A percentile compares a stretch with the other conserved stretches of the same genome.
Conservation (phyloP, 2,888 invertebrate genomes). For the Endomychus coccineus region DNA sequence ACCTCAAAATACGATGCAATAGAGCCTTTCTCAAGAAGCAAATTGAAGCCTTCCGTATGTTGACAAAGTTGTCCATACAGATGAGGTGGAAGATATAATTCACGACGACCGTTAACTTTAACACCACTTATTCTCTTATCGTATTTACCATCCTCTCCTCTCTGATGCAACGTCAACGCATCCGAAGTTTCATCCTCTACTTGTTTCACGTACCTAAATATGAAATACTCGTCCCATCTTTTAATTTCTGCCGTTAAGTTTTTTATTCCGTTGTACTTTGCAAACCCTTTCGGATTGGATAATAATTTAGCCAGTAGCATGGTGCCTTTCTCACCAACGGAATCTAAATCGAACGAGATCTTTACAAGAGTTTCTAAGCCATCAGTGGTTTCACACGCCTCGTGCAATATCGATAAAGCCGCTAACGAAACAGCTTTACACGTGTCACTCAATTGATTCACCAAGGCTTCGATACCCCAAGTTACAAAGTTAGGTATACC, state of each 20-base stretch:
- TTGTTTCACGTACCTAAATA: slow-evolving; percentile 77
- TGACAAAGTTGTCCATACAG: slow-evolving; percentile 76
- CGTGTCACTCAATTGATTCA: slow-evolving; percentile 77
- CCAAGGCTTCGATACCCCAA: slow-evolving; percentile 83
- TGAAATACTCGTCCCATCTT: slow-evolving; percentile 69
- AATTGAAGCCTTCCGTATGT: slow-evolving; percentile 54
- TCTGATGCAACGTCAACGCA: slow-evolving; percentile 75
- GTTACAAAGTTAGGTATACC: slow-evolving; percentile 65
- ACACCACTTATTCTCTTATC: slow-evolving; percentile 60
- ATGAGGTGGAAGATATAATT: slow-evolving; percentile 61
- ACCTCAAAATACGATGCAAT: slow-evolving; percentile 38
- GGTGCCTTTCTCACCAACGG: slow-evolving; percentile 71
- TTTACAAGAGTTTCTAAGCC: slow-evolving; percentile 67
- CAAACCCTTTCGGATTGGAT: slow-evolving; percentile 63
- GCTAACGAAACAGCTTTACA: slow-evolving; percentile 72
- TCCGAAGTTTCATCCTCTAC: slow-evolving; percentile 87
- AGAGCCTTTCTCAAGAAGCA: slow-evolving; percentile 49
- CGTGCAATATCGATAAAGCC: slow-evolving; percentile 78
- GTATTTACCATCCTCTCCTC: slow-evolving; percentile 70
- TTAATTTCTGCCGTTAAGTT: slow-evolving; percentile 66
- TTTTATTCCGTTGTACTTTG: slow-evolving; percentile 53
- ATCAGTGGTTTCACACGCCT: slow-evolving; percentile 86
- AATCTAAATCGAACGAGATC: slow-evolving; percentile 60
- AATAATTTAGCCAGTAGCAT: slow-evolving; percentile 69
- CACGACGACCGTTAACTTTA: slow-evolving; percentile 47